Base-by-base conservation (phyloP, 1,140 invertebrate genomes). In the Heliothis virescens region DNA sequence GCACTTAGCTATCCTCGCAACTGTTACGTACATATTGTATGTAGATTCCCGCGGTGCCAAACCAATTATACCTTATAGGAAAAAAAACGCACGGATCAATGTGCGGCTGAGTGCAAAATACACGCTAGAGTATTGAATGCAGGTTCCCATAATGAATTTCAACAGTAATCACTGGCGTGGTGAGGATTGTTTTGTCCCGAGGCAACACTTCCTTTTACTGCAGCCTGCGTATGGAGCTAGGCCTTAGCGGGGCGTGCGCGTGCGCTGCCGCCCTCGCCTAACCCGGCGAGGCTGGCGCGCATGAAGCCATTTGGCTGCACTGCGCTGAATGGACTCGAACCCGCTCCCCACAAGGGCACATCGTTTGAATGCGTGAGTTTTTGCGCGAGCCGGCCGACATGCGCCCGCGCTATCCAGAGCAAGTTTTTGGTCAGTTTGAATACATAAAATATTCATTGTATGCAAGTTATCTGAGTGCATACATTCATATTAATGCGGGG, bases 381-480 rank as follows among this genome's bases (percentile, higher is more conserved):
- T 92, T 92, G 85, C 53, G 52, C 16, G 80, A 63, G 62, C 85
- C 62, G 89, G 86, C 85, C 89, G 88, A 89, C 89, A 86, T 85
- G 86, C 87, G 84, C 57, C 75, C 74, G 82, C 80, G 86, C 89
- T 85, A 82, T 85, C 83, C 83, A 81, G 63, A 78, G 72, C 71
- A 57, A 26, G 65, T 91, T 91, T 92, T 92, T 91, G 78, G 78
- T 55, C 80, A 80, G 82, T 89, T 90, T 91, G 85, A 91, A 91
- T 92, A 91, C 87, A 90, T 91, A 85, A 89, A 92, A 92, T 89
- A 92, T 91, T 90, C 85, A 91, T 90, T 81, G 69, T 82, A 84
- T 73, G 67, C 73, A 78, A 75, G 63, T 78, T 48, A 69, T 78
- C 62, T 69, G 75, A 41, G 26, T 67, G 62, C 62, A 78, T 69